Evolutionary conservation across 2,113 vertebrate genomes (phyloP).

Genomic region (Mustela nigripes): DNA sequence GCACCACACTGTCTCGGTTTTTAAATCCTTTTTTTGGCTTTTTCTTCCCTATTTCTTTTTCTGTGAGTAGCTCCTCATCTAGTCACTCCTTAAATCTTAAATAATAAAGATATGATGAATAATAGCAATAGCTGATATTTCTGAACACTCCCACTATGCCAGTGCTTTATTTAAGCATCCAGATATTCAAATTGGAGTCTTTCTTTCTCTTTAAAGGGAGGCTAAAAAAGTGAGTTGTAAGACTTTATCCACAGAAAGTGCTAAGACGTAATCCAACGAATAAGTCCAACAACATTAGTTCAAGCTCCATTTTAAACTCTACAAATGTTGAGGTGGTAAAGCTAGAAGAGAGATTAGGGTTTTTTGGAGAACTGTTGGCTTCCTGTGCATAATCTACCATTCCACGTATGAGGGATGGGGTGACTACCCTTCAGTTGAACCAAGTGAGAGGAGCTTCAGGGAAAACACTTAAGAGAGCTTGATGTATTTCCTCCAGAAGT

Average conservation of each 20-base stretch:
- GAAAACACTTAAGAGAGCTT: neutral
- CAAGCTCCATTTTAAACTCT: neutral
- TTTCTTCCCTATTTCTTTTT: neutral
- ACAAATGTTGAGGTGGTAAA: neutral
- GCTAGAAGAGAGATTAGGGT: neutral
- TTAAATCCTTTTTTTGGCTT: neutral
- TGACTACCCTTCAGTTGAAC: neutral
- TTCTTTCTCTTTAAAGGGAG: conserved; percentile 5
- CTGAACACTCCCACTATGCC: neutral
- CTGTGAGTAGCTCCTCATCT: neutral
- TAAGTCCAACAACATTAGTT: neutral
- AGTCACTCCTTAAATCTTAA: conserved; percentile 3
- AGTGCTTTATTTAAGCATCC: conserved; percentile 25
- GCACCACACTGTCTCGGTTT: neutral
- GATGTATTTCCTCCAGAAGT: neutral
- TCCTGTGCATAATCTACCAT: neutral
- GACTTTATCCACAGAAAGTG: neutral
- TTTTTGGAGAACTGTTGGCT: neutral
- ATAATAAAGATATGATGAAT: conserved; percentile 10
- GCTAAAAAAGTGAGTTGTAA: neutral
- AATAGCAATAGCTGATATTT: neutral
- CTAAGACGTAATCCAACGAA: neutral
- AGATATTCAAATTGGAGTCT: neutral
- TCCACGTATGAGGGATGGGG: neutral
- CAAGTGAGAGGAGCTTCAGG: neutral